Conservation (phyloP, 2,797 vertebrate species). For the Squalus acanthias region DNA sequence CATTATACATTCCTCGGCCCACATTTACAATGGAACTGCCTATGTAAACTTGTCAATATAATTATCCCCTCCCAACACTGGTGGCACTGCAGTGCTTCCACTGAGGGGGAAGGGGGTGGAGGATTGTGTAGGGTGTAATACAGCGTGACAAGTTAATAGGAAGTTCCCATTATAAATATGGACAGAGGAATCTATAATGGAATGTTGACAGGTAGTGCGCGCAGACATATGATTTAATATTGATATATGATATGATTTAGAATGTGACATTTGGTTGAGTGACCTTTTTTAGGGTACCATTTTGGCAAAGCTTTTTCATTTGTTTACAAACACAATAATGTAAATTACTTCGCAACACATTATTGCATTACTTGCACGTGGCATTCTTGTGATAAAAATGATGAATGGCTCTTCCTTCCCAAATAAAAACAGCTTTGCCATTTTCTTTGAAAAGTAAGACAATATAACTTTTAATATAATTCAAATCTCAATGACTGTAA, state of each 20-base stretch:
- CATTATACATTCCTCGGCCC: background rate
- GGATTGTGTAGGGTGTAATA: no score
- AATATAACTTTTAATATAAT: background rate
- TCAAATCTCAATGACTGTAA: background rate
- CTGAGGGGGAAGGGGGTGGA: background rate
- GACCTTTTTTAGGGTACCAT: background rate
- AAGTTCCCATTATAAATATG: background rate
- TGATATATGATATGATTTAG: background rate
- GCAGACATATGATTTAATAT: no score
- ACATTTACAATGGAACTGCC: background rate
- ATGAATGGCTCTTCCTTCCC: background rate
- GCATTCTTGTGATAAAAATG: background rate
- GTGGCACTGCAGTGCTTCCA: background rate
- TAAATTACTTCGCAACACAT: background rate
- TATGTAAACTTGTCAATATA: background rate
- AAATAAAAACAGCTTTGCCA: background rate
- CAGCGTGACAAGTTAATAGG: background rate
- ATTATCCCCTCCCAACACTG: background rate
- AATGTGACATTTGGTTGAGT: background rate
- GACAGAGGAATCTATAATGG: background rate
- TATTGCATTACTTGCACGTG: background rate
- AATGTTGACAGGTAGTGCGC: background rate
- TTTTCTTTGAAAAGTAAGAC: background rate
- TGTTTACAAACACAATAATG: background rate
- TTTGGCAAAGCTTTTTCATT: background rate